Evolutionary conservation across 2,113 vertebrate genomes (phyloP).

Genomic region (Oriolus oriolus): DNA sequence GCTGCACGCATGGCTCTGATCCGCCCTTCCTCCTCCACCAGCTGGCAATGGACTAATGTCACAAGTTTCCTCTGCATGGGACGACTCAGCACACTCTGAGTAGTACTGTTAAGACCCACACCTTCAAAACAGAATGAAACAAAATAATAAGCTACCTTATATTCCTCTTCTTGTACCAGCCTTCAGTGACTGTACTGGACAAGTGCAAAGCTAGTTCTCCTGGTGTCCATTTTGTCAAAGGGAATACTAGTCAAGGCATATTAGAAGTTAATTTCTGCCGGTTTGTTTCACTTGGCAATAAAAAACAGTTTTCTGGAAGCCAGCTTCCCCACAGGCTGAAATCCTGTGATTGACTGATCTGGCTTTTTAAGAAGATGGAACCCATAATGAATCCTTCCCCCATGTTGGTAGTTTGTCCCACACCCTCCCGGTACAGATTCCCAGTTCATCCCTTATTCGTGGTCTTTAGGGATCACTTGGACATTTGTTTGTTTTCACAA

Average conservation of each 20-base stretch:
- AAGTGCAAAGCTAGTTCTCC: neutral
- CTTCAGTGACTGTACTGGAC: neutral
- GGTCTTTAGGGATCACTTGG: neutral
- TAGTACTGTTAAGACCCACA: constrained; percentile 91
- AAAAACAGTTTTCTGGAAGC: neutral
- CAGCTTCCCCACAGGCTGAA: neutral
- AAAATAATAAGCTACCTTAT: neutral
- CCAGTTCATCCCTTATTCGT: neutral
- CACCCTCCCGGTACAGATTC: neutral
- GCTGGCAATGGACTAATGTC: constrained; percentile 94
- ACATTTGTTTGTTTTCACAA: neutral
- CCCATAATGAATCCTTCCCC: neutral
- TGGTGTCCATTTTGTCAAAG: neutral
- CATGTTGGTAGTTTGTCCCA: neutral
- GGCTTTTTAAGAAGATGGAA: neutral
- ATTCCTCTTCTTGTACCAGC: neutral
- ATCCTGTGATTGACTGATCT: neutral
- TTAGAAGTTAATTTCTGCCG: neutral
- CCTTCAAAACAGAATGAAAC: constrained; percentile 72
- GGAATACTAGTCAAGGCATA: neutral
- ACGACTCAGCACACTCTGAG: constrained; percentile 93
- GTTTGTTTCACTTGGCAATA: neutral
- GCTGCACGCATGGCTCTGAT: constrained; percentile 96
- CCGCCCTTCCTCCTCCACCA: constrained; percentile 96
- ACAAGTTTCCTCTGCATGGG: constrained; percentile 99